Evolutionary conservation across 2,888 invertebrate species (phyloP).

Genomic region (Drosophila yooni): DNA sequence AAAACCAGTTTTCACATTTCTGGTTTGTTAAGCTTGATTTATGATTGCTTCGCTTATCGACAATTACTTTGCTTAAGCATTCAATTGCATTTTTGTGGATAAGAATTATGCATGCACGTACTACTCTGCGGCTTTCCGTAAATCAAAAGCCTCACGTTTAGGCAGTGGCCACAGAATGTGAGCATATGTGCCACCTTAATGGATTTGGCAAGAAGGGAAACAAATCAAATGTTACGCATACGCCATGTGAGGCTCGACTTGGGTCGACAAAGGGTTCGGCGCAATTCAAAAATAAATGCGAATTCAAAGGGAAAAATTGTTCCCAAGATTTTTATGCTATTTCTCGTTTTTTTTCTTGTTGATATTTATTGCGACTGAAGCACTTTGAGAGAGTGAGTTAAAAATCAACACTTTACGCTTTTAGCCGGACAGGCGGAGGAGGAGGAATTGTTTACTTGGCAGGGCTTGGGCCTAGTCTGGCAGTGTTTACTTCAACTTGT

Average conservation of each 20-base stretch:
- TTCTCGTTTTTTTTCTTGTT: slow-evolving; percentile 12
- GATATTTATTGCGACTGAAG: slow-evolving; percentile 18
- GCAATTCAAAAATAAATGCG: slow-evolving; percentile 37
- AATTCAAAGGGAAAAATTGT: slow-evolving; percentile 42
- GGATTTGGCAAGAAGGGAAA: slow-evolving; percentile 27
- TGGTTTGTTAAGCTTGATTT: background rate
- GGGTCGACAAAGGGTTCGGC: slow-evolving; percentile 13
- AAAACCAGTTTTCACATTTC: background rate
- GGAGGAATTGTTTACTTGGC: slow-evolving; percentile 40
- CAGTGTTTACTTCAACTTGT: slow-evolving; percentile 67
- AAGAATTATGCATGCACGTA: background rate
- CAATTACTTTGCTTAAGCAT: slow-evolving; percentile 11
- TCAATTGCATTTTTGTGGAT: background rate
- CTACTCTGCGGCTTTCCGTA: background rate
- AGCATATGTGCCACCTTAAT: slow-evolving; percentile 52
- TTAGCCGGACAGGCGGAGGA: background rate
- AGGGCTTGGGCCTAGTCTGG: slow-evolving; percentile 22
- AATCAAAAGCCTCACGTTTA: slow-evolving; percentile 23
- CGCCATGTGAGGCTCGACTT: slow-evolving; percentile 42
- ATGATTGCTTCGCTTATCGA: background rate
- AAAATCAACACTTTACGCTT: slow-evolving; percentile 63
- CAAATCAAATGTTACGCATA: slow-evolving; percentile 64
- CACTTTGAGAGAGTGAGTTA: slow-evolving; percentile 27
- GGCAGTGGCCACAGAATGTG: slow-evolving; percentile 27
- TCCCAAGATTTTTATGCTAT: slow-evolving; percentile 24